These are phyloP conservation scores for Triplophysa rosa DNA, from an alignment of 2,113 vertebrate genomes.

Conservation along the genomic window DNA sequence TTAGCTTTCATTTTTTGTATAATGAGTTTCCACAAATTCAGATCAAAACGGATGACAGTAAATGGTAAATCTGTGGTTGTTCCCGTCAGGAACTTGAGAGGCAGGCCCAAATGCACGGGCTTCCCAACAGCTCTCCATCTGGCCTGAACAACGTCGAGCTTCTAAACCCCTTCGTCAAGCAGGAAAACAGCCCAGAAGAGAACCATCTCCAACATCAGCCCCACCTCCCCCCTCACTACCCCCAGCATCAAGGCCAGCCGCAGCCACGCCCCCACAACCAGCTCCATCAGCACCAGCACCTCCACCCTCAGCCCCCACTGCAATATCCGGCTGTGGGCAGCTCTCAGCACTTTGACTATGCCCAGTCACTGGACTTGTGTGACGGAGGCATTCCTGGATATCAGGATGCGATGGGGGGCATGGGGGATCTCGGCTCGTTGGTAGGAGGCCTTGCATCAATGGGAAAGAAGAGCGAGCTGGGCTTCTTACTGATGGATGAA, in stretches of 20 bases:
- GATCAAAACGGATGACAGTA: neutral
- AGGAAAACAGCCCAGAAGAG: conserved; percentile 82
- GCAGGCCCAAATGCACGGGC: conserved; percentile 90
- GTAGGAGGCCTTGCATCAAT: conserved; percentile 61
- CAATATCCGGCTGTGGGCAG: conserved; percentile 76
- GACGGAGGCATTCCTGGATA: conserved; percentile 76
- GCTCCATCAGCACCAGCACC: conserved; percentile 69
- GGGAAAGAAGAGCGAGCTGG: conserved; percentile 84
- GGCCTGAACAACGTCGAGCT: conserved; percentile 81
- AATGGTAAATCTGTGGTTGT: neutral
- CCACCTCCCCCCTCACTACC: conserved; percentile 66
- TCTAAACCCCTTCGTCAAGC: conserved; percentile 83
- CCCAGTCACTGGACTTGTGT: conserved; percentile 85
- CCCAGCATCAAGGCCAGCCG: conserved; percentile 60
- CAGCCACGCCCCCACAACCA: conserved; percentile 65
- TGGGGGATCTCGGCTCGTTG: conserved; percentile 79
- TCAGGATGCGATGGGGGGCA: conserved; percentile 79
- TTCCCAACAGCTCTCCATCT: conserved; percentile 84
- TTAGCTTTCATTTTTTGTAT: no score
- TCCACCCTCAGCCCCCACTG: conserved; percentile 77
- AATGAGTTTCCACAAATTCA: no score
- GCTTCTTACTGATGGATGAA: conserved; percentile 94
- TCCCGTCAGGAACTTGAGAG: conserved; percentile 90
- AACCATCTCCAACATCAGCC: conserved; percentile 69
- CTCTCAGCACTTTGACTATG: conserved; percentile 84